Evolutionary conservation across 2,113 vertebrate genomes (phyloP).

Genomic region (Reinhardtius hippoglossoides): DNA sequence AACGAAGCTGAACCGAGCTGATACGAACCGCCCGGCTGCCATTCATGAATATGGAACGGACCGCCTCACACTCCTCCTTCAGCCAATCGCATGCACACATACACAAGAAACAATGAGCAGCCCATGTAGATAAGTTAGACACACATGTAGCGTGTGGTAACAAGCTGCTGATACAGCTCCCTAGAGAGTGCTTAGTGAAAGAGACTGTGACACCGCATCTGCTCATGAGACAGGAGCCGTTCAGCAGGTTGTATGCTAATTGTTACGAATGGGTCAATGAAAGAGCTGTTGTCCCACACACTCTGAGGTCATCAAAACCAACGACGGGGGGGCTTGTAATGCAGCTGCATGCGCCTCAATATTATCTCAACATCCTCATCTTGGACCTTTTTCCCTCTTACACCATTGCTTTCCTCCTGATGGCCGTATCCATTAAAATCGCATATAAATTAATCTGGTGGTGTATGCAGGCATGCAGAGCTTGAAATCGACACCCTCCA

Average conservation of each 20-base stretch:
- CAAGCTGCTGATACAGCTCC: slow-evolving; percentile 60
- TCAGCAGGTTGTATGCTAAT: slow-evolving; percentile 64
- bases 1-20: slow-evolving; percentile 53
- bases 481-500: no score
- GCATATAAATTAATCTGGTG: slow-evolving; percentile 13
- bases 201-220: slow-evolving; percentile 47
- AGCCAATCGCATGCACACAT: background rate
- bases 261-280: slow-evolving; percentile 54
- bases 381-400: background rate
- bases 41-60: slow-evolving; percentile 60
- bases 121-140: slow-evolving; percentile 23
- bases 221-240: slow-evolving; percentile 51
- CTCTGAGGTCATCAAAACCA: slow-evolving; percentile 51
- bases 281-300: slow-evolving; percentile 34
- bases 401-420: background rate
- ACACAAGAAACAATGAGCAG: slow-evolving; percentile 33
- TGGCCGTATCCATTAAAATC: slow-evolving; percentile 2
- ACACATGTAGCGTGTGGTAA: slow-evolving; percentile 10
- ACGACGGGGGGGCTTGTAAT: slow-evolving; percentile 27
- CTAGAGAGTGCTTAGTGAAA: slow-evolving; percentile 35
- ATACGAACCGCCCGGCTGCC: slow-evolving; percentile 53
- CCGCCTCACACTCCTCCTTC: slow-evolving; percentile 11
- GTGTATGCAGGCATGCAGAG: no score
- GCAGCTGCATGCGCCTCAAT: slow-evolving; percentile 1
- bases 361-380: slow-evolving; percentile 18